Conservation (phyloP, 2,113 vertebrate species). For the Emydura subglobosa region DNA sequence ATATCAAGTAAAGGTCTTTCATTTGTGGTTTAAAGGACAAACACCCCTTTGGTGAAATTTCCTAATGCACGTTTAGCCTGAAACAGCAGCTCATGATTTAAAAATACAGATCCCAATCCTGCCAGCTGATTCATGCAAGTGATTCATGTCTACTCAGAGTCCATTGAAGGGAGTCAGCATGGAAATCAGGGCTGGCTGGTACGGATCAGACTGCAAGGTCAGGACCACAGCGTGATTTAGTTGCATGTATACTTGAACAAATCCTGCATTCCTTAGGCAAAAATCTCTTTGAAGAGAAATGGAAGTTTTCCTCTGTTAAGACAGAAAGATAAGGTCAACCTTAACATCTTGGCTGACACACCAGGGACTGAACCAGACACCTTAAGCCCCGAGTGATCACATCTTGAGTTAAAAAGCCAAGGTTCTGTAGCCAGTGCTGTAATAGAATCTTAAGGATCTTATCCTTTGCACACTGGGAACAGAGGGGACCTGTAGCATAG, state of each 20-base stretch:
- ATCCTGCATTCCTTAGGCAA: not conserved
- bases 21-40: not conserved
- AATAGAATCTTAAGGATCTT: not conserved
- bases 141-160: not conserved
- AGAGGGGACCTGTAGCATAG: not conserved
- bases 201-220: not conserved
- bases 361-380: not conserved
- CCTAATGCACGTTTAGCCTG: not conserved
- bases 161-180: not conserved
- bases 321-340: not conserved
- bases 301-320: not conserved
- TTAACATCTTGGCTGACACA: not conserved
- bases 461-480: not conserved
- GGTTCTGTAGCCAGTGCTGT: not conserved
- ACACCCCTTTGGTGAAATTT: not conserved
- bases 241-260: not conserved
- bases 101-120: not conserved
- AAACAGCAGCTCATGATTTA: not conserved
- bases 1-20: not conserved
- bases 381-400: not conserved
- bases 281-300: not conserved
- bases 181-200: not conserved
- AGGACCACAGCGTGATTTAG: not conserved
- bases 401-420: not conserved
- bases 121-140: not conserved